Evolutionary conservation across 2,888 invertebrate species (phyloP), one percentile per base, ranked within the genome.

Genomic region (Sesia bembeciformis): DNA sequence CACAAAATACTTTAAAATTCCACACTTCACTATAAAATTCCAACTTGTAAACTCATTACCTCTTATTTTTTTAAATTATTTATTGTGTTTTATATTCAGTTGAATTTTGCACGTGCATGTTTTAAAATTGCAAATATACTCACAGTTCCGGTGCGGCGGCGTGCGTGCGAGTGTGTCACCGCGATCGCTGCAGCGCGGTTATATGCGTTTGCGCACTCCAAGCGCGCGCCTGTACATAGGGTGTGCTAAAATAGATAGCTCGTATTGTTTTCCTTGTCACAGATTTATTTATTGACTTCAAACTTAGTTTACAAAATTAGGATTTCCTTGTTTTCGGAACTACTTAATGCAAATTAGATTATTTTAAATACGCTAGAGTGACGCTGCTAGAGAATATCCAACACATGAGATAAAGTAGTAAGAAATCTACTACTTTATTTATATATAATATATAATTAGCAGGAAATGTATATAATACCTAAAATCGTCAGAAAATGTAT

Each of bases 131-230:
- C 42, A 8, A 39, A 40, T 40, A 51, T 82, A 87, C 87, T 87
- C 78, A 88, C 86, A 72, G 74, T 74, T 74, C 70, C 70, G 69
- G 68, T 69, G 72, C 59, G 66, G 60, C 62, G 65, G 63, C 73
- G 76, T 69, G 73, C 73, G 76, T 78, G 70, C 73, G 84, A 78
- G 76, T 87, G 87, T 74, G 74, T 66, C 66, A 60, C 59, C 59
- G 49, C 55, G 62, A 38, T 6, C 63, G 63, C 60, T 75, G 83
- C 76, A 72, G 53, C 71, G 63, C 68, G 58, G 77, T 84, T 87
- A 65, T 87, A 87, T 82, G 85, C 81, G 80, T 75, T 40, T 55
- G 72, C 79, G 77, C 78, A 63, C 40, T 53, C 56, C 56, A 57
- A 58, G 40, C 62, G 53, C 62, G 53, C 59, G 54, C 53, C 62